Percentiles rank a stretch among this genome's conserved stretches.
phyloP scores from a whole-genome alignment of 2,797 vertebrate species.

The Pseudomugil gertrudae region DNA sequence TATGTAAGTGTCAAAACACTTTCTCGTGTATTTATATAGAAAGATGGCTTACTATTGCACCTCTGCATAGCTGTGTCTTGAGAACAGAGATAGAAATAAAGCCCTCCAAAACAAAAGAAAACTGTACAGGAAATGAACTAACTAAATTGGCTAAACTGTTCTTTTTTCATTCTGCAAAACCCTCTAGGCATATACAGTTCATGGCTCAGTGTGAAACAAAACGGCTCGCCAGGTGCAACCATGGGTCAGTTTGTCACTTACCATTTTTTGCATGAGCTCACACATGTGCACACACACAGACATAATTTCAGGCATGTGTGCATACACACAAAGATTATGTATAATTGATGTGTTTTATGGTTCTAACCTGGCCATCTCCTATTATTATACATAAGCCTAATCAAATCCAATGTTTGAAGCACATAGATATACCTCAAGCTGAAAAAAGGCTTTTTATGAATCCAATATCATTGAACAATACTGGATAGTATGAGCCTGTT shows the following conservation, averaged over 20 bases:
- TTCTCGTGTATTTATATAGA: not conserved
- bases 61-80: not conserved
- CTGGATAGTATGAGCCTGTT: not conserved
- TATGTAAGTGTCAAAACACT: not conserved
- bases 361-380: slow-evolving; percentile 13
- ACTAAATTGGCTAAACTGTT: slow-evolving; percentile 4
- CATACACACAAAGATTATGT: slow-evolving; percentile 14
- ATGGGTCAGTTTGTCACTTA: slow-evolving; percentile 61
- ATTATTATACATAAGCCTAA: slow-evolving; percentile 13
- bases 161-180: slow-evolving; percentile 9
- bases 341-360: slow-evolving; percentile 50
- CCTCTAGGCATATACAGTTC: slow-evolving; percentile 8
- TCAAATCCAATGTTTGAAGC: not conserved
- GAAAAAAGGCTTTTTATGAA: not conserved
- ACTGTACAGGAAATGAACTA: slow-evolving; percentile 4
- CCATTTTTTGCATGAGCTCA: slow-evolving; percentile 57
- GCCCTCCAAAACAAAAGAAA: not conserved
- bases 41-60: not conserved
- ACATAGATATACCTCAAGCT: not conserved
- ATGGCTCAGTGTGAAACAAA: slow-evolving; percentile 28
- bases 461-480: not conserved
- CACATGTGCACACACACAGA: slow-evolving; percentile 7
- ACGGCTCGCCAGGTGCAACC: slow-evolving; percentile 36
- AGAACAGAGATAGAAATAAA: not conserved
- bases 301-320: not conserved